Conservation (phyloP, 1,140 invertebrate genomes). For the Heterodera carotae region DNA sequence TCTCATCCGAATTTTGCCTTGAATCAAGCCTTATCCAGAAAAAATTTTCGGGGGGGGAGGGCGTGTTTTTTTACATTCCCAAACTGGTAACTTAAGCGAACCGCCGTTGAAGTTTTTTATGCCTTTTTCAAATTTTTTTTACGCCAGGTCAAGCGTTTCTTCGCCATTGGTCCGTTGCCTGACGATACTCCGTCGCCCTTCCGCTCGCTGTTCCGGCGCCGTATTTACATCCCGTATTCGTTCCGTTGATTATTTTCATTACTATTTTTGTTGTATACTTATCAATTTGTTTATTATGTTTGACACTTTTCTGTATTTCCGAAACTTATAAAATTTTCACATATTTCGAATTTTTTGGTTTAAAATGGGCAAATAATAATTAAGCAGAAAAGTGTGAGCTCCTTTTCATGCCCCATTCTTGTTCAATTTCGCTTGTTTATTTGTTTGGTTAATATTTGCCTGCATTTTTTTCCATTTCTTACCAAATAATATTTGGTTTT, state of each 20-base stretch:
- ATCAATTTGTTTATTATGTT: not conserved
- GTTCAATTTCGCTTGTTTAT: not conserved
- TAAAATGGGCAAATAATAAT: too few relatives aligned
- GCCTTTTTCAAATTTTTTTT: not conserved
- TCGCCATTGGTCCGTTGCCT: slow-evolving; percentile 53
- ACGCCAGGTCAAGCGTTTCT: slow-evolving; percentile 36
- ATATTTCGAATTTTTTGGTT: too few relatives aligned
- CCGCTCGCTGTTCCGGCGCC: slow-evolving; percentile 49
- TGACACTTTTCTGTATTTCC: not conserved
- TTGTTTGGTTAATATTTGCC: not conserved
- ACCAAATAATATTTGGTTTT: too few relatives aligned
- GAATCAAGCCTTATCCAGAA: too few relatives aligned
- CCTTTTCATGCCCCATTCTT: not conserved
- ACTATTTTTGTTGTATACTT: too few relatives aligned
- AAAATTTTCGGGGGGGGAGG: too few relatives aligned
- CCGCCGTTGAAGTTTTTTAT: too few relatives aligned
- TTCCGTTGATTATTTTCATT: not conserved
- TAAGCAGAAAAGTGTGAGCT: not conserved
- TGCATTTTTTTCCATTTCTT: too few relatives aligned
- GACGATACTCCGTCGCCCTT: slow-evolving; percentile 53
- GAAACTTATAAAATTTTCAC: not conserved
- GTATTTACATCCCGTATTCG: not conserved
- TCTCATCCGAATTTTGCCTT: too few relatives aligned
- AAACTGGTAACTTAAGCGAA: too few relatives aligned
- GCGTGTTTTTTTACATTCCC: too few relatives aligned